Conservation (phyloP, 1,140 invertebrate species). For the roundworm (Caenorhabditis elegans) region DNA sequence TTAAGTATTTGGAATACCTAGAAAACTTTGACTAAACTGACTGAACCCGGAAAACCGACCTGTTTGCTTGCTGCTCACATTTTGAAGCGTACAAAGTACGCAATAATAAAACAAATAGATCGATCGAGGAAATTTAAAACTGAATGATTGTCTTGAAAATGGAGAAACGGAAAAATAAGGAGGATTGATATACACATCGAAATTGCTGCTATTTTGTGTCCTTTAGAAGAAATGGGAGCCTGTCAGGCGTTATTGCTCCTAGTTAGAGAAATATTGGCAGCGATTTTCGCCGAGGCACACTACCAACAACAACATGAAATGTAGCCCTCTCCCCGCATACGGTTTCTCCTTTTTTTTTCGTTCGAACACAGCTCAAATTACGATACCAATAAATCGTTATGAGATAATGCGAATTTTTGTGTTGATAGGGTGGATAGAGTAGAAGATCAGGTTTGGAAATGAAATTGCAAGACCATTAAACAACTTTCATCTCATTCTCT, state of each 20-base stretch:
- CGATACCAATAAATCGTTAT: background rate
- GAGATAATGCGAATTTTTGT: background rate
- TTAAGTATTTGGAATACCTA: too few species aligned
- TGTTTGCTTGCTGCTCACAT: background rate
- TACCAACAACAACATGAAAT: too few species aligned
- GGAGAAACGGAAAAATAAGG: background rate
- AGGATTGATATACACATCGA: background rate
- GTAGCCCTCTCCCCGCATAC: too few species aligned
- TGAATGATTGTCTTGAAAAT: too few species aligned
- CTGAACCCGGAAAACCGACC: background rate
- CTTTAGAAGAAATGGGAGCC: background rate
- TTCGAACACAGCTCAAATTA: background rate
- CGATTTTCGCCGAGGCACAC: too few species aligned
- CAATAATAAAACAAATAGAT: background rate
- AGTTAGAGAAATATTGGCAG: slow-evolving; percentile 24
- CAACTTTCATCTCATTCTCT: background rate
- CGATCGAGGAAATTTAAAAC: too few species aligned
- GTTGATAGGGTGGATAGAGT: background rate
- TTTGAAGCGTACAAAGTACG: slow-evolving; percentile 13
- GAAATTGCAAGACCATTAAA: slow-evolving; percentile 19
- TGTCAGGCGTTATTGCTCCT: slow-evolving; percentile 22
- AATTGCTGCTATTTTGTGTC: slow-evolving; percentile 5
- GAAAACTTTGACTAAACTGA: background rate
- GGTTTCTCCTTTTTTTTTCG: too few species aligned
- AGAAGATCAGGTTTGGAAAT: slow-evolving; percentile 16